Base-by-base conservation (phyloP, 2,888 invertebrate species). In the Leptinotarsa rubiginosa region DNA sequence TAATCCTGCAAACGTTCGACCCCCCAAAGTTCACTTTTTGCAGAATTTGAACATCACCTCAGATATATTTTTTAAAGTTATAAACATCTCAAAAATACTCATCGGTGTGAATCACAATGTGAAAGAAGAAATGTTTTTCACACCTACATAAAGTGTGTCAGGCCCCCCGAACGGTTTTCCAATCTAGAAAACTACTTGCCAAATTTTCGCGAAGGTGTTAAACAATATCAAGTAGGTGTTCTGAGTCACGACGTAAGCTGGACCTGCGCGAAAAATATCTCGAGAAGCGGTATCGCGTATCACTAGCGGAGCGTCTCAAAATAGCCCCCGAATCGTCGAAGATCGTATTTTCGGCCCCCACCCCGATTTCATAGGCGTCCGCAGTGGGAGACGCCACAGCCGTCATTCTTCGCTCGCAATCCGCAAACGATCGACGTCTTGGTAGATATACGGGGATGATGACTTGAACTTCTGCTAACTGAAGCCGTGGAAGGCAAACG, bases 371-470 rank as follows among this genome's bases (percentile, higher is more conserved):
- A 72, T 69, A 74, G 78, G 79, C 82, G 81, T 79, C 81, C 84
- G 79, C 85, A 80, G 85, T 83, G 84, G 86, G 86, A 86, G 87
- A 86, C 84, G 83, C 75, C 77, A 80, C 83, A 79, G 79, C 80
- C 79, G 82, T 82, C 93, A 94, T 93, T 93, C 93, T 93, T 93
- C 94, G 93, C 93, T 93, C 92, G 92, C 93, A 92, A 94, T 93
- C 94, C 93, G 94, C 93, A 94, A 94, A 94, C 95, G 95, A 95
- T 94, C 95, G 95, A 95, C 95, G 95, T 95, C 95, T 95, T 94
- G 94, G 92, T 92, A 89, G 85, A 88, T 90, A 90, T 88, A 90
- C 91, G 91, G 91, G 91, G 91, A 92, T 91, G 91, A 93, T 93
- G 93, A 93, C 92, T 92, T 93, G 89, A 85, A 85, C 91, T 93